phyloP scores from a whole-genome alignment of 37 sponge, comb jelly and placozoan genomes.

The Ephydatia muelleri region DNA sequence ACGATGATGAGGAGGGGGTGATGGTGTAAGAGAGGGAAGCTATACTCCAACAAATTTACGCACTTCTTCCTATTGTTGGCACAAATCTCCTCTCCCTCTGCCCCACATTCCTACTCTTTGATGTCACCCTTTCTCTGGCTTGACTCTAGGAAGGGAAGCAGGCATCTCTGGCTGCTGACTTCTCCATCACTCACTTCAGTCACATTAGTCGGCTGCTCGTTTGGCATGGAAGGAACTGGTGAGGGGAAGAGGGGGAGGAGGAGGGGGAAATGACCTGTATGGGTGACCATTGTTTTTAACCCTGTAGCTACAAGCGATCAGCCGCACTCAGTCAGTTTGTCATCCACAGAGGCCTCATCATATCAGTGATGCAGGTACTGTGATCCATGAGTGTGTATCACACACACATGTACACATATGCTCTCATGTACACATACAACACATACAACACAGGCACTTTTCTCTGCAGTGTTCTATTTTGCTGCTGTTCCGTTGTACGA shows the following conservation, averaged over 20 bases:
- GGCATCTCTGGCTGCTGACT: constrained; percentile 94
- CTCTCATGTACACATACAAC: not conserved
- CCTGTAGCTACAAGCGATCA: constrained; percentile 87
- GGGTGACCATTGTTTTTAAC: not conserved
- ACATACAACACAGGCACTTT: constrained; percentile 69
- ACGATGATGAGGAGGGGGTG: too few relatives aligned
- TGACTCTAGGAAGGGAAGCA: constrained; percentile 87
- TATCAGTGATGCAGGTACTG: constrained; percentile 93
- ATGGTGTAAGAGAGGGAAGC: too few relatives aligned
- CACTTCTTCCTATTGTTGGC: too few relatives aligned
- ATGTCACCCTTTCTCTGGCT: not conserved
- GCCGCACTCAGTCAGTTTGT: constrained; percentile 96
- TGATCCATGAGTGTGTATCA: too few relatives aligned
- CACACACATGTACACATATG: not conserved
- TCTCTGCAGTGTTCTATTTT: constrained; percentile 88
- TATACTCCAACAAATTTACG: too few relatives aligned
- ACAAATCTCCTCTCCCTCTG: not conserved
- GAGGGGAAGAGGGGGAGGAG: constrained; percentile 4
- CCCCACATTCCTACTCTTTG: not conserved
- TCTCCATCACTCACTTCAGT: constrained; percentile 90
- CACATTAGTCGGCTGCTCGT: constrained; percentile 84
- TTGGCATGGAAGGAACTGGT: constrained; percentile 98
- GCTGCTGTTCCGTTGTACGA: constrained; percentile 93
- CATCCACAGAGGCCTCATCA: constrained; percentile 94
- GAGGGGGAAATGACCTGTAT: not conserved